phyloP scores from a whole-genome alignment of 1,140 invertebrate genomes.

The Drosophila lowei region DNA sequence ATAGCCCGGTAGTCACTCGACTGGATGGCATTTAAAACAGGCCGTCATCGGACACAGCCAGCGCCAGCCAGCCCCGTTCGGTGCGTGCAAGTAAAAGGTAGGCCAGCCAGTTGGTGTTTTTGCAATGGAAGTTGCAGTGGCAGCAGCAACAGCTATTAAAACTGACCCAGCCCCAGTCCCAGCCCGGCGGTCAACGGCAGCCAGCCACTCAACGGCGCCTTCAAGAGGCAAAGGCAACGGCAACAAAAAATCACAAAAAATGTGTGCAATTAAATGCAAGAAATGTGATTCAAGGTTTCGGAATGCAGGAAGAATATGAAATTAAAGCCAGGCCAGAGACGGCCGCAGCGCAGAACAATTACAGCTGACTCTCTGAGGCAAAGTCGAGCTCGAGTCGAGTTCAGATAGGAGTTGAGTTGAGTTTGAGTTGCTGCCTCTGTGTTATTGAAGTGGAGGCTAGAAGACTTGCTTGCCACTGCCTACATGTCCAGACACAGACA shows the following conservation, averaged over 20 bases:
- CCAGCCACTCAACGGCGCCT: conserved; percentile 64
- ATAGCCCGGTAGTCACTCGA: conserved; percentile 42
- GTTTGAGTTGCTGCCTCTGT: conserved; percentile 15
- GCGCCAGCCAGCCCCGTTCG: conserved; percentile 10
- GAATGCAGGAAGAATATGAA: conserved; percentile 83
- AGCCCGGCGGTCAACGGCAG: conserved; percentile 70
- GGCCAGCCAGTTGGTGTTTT: conserved; percentile 42
- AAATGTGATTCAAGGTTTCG: conserved; percentile 83
- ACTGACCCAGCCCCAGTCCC: conserved; percentile 75
- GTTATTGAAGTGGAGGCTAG: conserved; percentile 74
- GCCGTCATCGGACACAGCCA: conserved; percentile 48
- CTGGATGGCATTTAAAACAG: conserved; percentile 72
- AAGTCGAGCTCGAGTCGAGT: conserved; percentile 16
- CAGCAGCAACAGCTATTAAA: conserved; percentile 56
- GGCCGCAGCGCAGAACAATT: conserved; percentile 63
- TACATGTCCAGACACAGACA: conserved; percentile 59
- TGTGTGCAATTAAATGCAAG: conserved; percentile 77
- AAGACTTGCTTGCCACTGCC: conserved; percentile 61
- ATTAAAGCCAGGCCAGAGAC: conserved; percentile 56
- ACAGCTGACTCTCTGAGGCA: conserved; percentile 50
- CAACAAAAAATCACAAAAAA: conserved; percentile 48
- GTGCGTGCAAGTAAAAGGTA: conserved; percentile 64
- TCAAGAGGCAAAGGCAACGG: conserved; percentile 29
- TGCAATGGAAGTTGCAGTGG: conserved; percentile 14
- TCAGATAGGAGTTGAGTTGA: conserved; percentile 9